Evolutionary conservation across 2,888 invertebrate genomes (phyloP).

Genomic region (Xestoiulus laeticollis): DNA sequence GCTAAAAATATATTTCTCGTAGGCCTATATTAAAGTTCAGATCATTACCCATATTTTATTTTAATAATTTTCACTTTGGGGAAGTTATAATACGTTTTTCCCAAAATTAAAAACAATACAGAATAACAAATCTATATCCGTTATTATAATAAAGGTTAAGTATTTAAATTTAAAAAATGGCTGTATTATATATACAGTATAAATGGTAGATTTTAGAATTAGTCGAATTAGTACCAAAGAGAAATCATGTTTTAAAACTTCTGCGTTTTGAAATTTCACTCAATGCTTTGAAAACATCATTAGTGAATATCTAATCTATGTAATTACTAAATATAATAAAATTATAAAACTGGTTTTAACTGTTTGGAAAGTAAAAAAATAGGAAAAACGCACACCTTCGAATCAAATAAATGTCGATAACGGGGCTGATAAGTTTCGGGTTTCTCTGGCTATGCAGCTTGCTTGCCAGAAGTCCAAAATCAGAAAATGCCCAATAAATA

Average conservation of each 20-base stretch:
- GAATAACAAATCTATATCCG: too few relatives aligned
- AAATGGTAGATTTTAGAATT: too few relatives aligned
- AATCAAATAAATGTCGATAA: conserved; percentile 22
- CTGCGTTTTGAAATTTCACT: not conserved
- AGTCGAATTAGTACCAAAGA: too few relatives aligned
- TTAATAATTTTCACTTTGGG: too few relatives aligned
- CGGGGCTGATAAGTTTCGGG: not conserved
- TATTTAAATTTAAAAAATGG: too few relatives aligned
- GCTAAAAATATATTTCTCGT: too few relatives aligned
- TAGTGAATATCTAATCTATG: not conserved
- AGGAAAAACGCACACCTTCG: not conserved
- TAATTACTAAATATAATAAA: conserved; percentile 1
- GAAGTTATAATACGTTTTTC: too few relatives aligned
- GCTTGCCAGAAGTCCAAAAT: not conserved
- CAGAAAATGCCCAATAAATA: conserved; percentile 27
- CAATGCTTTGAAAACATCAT: not conserved
- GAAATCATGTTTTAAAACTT: not conserved
- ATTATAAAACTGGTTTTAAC: conserved; percentile 6
- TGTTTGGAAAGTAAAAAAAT: not conserved
- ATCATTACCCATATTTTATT: too few relatives aligned
- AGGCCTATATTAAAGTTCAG: too few relatives aligned
- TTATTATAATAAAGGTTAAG: too few relatives aligned
- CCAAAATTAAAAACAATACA: too few relatives aligned
- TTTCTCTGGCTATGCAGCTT: not conserved
- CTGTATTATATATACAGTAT: too few relatives aligned